Evolutionary conservation across 2,113 vertebrate species (phyloP), one percentile per base, ranked within the genome.

Genomic region (Periophthalmus modestus): DNA sequence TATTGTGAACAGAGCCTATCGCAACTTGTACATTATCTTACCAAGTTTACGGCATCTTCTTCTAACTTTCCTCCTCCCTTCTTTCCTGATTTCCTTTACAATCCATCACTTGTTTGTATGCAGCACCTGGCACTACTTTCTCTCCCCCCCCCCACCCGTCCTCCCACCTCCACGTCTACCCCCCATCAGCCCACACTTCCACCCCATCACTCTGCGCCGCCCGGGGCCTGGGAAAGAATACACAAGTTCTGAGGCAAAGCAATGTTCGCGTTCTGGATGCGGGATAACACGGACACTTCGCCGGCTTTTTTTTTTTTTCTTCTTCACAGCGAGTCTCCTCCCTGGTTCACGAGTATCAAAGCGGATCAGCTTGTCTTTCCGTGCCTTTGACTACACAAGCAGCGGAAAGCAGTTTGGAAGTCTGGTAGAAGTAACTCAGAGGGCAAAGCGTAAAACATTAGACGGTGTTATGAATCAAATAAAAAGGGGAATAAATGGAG

Each of bases 301-400:
- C 36, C 47, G 24, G 43, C 68, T 10, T 43, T 62, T 57, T 33
- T 47, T 16, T n/a, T n/a, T n/a, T n/a, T 28, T 28, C 3, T 28
- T 3, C 66, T 57, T 59, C 62, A 9, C 80, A 21, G 23, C 82
- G 74, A 83, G 69, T 69, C 81, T 91, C 81, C 78, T 85, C 75
- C 59, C 72, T 63, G 78, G 86, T 85, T 87, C 72, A 28, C 39
- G 69, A 83, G 80, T 88, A 82, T 91, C 89, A 85, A 85, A 88
- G 82, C 79, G 86, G 84, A 88, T 91, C 89, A 86, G 85, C 83
- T 77, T 74, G 87, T 83, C 82, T 88, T 89, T 84, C 72, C 78
- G 69, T 10, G 71, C 78, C 80, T 80, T 91, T 81, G 79, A 89
- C 82, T 85, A 83, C 81, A 84, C 80, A 84, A 74, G 65, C 73